These are phyloP conservation scores for Thecocarcelia acutangulata DNA, from an alignment of 2,888 invertebrate species.

Conservation along the genomic window DNA sequence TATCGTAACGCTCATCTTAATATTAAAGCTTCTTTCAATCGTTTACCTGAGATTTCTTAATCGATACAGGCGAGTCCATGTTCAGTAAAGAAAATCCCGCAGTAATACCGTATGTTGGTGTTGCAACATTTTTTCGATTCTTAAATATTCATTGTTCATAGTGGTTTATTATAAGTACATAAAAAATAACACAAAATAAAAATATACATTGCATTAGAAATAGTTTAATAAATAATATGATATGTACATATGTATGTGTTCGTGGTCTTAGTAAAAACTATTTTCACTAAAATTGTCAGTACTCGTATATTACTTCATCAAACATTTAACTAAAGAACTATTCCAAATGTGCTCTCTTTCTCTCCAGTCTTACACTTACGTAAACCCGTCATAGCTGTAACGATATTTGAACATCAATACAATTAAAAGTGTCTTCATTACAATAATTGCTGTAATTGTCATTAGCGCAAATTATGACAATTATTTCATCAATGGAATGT, in stretches of 20 bases:
- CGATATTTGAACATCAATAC: no score
- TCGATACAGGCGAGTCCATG: constrained; percentile 80
- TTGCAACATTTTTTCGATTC: constrained; percentile 81
- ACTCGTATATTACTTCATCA: no score
- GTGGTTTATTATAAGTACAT: background rate
- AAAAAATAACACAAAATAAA: constrained; percentile 71
- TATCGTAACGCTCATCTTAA: no score
- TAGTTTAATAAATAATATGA: background rate
- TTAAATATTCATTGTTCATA: constrained; percentile 64
- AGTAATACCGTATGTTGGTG: constrained; percentile 80
- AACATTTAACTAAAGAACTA: no score
- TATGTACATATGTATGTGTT: background rate
- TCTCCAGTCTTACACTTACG: no score
- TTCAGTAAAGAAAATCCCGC: constrained; percentile 79
- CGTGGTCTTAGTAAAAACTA: background rate
- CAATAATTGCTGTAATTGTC: no score
- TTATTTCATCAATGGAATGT: no score
- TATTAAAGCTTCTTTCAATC: constrained; percentile 12
- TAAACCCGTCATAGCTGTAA: no score
- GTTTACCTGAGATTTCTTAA: constrained; percentile 81
- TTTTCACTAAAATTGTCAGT: background rate
- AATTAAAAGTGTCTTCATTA: no score
- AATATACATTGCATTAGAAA: constrained; percentile 58
- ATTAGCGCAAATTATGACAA: no score
- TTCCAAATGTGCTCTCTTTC: no score